Base-by-base conservation (phyloP, 2,888 invertebrate species). In the Sinodicranocentrus sp. region DNA sequence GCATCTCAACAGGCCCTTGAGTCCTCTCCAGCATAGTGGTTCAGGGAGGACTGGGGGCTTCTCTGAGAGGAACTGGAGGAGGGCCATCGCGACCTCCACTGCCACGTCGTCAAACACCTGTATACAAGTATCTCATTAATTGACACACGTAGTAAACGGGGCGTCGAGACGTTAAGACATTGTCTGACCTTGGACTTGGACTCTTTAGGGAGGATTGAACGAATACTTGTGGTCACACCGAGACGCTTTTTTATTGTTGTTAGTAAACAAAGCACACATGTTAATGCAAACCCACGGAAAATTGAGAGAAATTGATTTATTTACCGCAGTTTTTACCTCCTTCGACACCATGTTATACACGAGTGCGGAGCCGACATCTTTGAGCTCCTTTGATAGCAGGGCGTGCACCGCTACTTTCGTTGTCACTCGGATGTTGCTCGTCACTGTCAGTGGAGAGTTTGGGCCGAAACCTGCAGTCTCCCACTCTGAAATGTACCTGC, bases 321-420 rank as follows among this genome's bases (percentile, higher is more conserved):
- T 93, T 94, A 97, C 97, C 95, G 97, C 97, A 91, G 97, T 96
- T 94, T 97, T 97, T 93, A 97, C 86, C 95, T 97, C 97, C 94
- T 97, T 97, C 93, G 95, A 95, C 91, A 96, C 96, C 89, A 97
- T 92, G 92, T 97, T 97, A 92, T 96, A 95, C 89, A 97, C 93
- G 87, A 97, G 94, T 89, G 96, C 96, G 0, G 96, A 94, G 86
- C 97, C 97, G 86, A 94, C 92, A 88, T 96, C 95, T 90, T 95
- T 95, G 89, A 97, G 91, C 87, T 92, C 93, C 84, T 94, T 94
- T 21, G 95, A 94, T 48, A 97, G 93, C 88, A 96, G 91, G 85
- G 95, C 94, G 91, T 97, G 96, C 57, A 97, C 97, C 59, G 95
- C 95, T 84, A 96, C 95, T 92, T 97, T 97, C 10, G 97, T 97